Conservation (phyloP, 2,797 vertebrate genomes). For the Sebastes minor region DNA sequence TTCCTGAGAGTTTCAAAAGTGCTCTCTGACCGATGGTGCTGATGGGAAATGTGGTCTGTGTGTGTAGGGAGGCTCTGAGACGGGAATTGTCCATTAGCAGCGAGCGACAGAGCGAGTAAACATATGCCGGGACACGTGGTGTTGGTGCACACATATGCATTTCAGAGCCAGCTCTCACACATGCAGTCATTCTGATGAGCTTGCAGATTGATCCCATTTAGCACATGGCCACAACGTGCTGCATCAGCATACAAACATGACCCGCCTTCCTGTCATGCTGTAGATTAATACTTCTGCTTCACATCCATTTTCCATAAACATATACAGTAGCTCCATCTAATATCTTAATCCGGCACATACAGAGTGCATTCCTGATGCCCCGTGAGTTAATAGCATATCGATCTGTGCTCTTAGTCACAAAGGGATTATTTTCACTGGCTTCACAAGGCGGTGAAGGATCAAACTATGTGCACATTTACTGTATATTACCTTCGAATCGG, state of each 20-base stretch:
- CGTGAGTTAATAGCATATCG: neutral
- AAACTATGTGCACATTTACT: neutral
- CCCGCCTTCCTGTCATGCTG: neutral
- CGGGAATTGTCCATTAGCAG: slow-evolving; percentile 39
- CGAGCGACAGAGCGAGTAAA: neutral
- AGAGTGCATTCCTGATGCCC: neutral
- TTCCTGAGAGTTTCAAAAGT: slow-evolving; percentile 18
- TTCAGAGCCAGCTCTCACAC: neutral
- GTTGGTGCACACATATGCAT: neutral
- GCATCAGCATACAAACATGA: neutral
- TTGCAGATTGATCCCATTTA: neutral
- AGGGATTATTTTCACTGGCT: neutral
- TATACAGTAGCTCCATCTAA: neutral
- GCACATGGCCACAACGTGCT: neutral
- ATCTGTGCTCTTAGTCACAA: neutral
- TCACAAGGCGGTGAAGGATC: neutral
- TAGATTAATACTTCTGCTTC: neutral
- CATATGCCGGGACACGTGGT: slow-evolving; percentile 5
- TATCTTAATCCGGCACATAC: neutral
- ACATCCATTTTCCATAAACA: neutral
- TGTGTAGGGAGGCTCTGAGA: slow-evolving; percentile 1
- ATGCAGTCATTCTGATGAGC: neutral
- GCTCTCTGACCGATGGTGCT: slow-evolving; percentile 13
- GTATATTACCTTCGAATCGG: neutral
- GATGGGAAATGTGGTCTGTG: neutral